Conservation (phyloP, 1,140 invertebrate species). For the Apis mellifera region DNA sequence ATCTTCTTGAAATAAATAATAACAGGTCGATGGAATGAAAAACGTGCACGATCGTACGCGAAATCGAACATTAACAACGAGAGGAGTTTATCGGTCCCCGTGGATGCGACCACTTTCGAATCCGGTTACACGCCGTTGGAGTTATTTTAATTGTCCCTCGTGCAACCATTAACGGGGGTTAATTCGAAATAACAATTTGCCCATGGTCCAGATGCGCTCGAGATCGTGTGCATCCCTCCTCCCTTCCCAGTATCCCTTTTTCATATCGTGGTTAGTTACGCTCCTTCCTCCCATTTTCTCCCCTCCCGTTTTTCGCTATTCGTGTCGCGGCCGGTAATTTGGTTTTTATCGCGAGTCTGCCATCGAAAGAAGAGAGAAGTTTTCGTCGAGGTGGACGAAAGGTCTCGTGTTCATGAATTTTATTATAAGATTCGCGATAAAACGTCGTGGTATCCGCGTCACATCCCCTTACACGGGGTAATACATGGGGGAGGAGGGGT, state of each 20-base stretch:
- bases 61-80: neutral
- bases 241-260: conserved; percentile 16
- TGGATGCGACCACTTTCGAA: no score
- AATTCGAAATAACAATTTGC: conserved; percentile 66
- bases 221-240: neutral
- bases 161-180: conserved; percentile 51
- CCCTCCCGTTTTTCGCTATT: conserved; percentile 40
- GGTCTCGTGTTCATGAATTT: conserved; percentile 75
- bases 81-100: conserved; percentile 13
- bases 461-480: conserved; percentile 11
- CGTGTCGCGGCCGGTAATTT: conserved; percentile 70
- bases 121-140: neutral
- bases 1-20: neutral
- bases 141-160: conserved; percentile 42
- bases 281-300: conserved; percentile 63
- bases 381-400: conserved; percentile 66
- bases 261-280: neutral
- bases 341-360: conserved; percentile 72
- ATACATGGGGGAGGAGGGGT: neutral
- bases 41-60: neutral
- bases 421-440: conserved; percentile 75
- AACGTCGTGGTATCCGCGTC: conserved; percentile 53
- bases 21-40: neutral
- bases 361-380: conserved; percentile 65
- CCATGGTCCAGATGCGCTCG: conserved; percentile 9